A percentile compares a stretch with the other conserved stretches of the same genome.
Conservation (phyloP, 2,113 vertebrate species). For the Prinia subflava region DNA sequence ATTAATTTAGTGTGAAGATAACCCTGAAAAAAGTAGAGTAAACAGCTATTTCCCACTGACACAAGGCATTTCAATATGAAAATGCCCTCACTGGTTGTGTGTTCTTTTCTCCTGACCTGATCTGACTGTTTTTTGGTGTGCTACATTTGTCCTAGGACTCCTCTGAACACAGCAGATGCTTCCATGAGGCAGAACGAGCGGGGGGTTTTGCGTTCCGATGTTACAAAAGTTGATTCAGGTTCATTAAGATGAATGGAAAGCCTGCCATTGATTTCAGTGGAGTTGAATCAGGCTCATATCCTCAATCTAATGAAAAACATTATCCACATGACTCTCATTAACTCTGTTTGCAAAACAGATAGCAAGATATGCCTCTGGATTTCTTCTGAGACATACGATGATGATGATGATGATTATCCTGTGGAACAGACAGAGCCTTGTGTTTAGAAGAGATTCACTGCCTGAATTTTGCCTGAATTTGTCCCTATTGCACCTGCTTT, state of each 20-base stretch:
- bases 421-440: not conserved
- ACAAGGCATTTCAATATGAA: not conserved
- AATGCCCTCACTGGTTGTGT: not conserved
- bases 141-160: not conserved
- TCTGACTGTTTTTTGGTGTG: not conserved
- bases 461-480: not conserved
- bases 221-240: not conserved
- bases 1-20: not conserved
- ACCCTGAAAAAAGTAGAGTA: not conserved
- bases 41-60: not conserved
- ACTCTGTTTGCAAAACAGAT: slow-evolving; percentile 54
- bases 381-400: not conserved
- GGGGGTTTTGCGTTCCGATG: not conserved
- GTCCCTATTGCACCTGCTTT: not conserved
- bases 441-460: not conserved
- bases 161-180: not conserved
- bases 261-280: slow-evolving; percentile 39
- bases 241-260: slow-evolving; percentile 25
- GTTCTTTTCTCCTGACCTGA: not conserved
- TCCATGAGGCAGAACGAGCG: not conserved
- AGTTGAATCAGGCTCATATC: slow-evolving; percentile 50
- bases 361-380: not conserved
- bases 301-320: slow-evolving; percentile 51
- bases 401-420: slow-evolving; percentile 3
- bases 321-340: slow-evolving; percentile 45